phyloP scores from a whole-genome alignment of 1,140 invertebrate species.

The Drosophila novamexicana region DNA sequence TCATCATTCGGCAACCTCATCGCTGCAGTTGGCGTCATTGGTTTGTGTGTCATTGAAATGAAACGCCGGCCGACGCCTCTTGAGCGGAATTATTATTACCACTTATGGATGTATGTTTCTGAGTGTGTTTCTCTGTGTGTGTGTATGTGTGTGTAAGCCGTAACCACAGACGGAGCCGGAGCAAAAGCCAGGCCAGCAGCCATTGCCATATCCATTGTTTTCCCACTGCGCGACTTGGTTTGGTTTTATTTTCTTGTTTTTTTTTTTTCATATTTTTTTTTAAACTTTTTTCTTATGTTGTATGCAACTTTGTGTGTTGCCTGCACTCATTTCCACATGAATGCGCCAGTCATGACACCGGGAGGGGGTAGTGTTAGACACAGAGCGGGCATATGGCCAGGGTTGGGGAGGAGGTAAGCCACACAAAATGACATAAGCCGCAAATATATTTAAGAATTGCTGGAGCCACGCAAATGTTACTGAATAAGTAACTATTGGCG shows the following conservation, averaged over 20 bases:
- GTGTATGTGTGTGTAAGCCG: slow-evolving; percentile 29
- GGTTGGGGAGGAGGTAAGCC: slow-evolving; percentile 9
- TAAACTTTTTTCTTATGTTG: slow-evolving; percentile 31
- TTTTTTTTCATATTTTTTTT: slow-evolving; percentile 23
- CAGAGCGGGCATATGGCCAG: neutral
- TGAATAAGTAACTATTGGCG: slow-evolving; percentile 48
- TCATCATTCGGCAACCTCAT: slow-evolving; percentile 43
- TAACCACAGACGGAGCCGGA: slow-evolving; percentile 6
- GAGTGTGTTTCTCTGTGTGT: slow-evolving; percentile 8
- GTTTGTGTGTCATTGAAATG: slow-evolving; percentile 83
- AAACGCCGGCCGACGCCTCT: slow-evolving; percentile 79
- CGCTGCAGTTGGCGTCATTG: slow-evolving; percentile 55
- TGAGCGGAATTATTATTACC: slow-evolving; percentile 83
- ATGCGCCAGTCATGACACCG: slow-evolving; percentile 50
- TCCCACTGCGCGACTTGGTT: slow-evolving; percentile 64
- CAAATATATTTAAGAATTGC: slow-evolving; percentile 58
- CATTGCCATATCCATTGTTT: slow-evolving; percentile 66
- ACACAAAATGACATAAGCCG: slow-evolving; percentile 60
- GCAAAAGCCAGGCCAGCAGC: slow-evolving; percentile 41
- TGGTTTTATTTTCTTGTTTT: slow-evolving; percentile 59
- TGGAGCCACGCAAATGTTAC: slow-evolving; percentile 48
- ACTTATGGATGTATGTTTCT: slow-evolving; percentile 60
- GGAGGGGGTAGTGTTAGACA: slow-evolving; percentile 11
- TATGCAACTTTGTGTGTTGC: slow-evolving; percentile 60
- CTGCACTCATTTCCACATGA: slow-evolving; percentile 82